Base-by-base conservation (phyloP, 2,113 vertebrate genomes). In the Vulpes lagopus region DNA sequence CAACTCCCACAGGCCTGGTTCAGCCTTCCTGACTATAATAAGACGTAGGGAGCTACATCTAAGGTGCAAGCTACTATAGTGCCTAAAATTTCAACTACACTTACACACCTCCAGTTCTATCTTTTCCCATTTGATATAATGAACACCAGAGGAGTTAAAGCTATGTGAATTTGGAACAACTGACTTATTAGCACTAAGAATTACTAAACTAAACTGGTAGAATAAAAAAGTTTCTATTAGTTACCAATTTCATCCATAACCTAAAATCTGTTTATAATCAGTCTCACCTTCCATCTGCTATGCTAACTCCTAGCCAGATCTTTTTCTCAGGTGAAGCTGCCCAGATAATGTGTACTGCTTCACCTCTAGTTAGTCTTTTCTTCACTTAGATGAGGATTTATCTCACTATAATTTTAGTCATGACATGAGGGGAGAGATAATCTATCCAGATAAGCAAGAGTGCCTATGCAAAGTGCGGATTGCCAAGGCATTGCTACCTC, bases 401-500 rank as follows among this genome's bases (percentile, higher is more conserved):
- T 86, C 59, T 25, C 9, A 69, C 65, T 71, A 83, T 2, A 51
- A 17, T 11, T 35, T 81, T 43, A 43, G 43, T 43, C 43, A 43
- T 43, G 43, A 43, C 43, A 43, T 43, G 43, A 43, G 43, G 10
- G 20, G 30, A 95, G 7, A 2, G 1, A 11, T 19, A 76, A 3
- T 35, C 15, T 43, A 16, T 43, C 38, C 38, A 78, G 16, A 51
- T 38, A 67, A 65, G 11, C 10, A 32, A 49, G 32, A 17, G 3
- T 23, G 5, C 8, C 35, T 60, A 10, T 30, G 32, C 0, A 1
- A 71, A 30, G 12, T 4, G 0, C 2, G 92, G 20, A 51, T 16
- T 85, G 22, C 11, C 73, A 85, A 55, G 53, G 30, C 22, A 82
- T 6, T 10, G 38, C 7, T 89, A 11, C 11, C 51, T 57, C 10